Conservation (phyloP, 2,113 vertebrate species). For the Catagonus wagneri region DNA sequence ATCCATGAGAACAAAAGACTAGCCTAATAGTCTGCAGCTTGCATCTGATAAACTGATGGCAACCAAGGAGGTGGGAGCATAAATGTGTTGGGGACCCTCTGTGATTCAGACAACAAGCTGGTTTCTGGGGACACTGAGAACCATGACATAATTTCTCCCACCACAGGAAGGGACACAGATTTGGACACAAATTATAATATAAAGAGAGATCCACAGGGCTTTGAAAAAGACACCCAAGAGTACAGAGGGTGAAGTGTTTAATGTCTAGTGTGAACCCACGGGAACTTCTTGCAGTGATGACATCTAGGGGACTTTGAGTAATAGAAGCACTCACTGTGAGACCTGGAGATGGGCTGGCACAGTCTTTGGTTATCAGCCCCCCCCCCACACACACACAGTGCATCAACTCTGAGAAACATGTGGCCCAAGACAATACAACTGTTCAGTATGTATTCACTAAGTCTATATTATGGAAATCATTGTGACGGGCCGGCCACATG, state of each 20-base stretch:
- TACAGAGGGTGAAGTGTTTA: not conserved
- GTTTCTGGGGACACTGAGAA: not conserved
- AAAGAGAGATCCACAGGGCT: not conserved
- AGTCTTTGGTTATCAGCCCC: not conserved
- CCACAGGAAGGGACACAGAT: not conserved
- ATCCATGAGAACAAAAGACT: not conserved
- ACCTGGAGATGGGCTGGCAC: not conserved
- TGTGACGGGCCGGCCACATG: not conserved
- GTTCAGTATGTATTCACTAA: not conserved
- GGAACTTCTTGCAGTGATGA: not conserved
- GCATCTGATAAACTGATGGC: not conserved
- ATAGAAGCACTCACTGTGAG: not conserved
- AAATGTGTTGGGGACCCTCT: not conserved
- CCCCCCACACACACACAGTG: not conserved
- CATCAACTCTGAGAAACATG: not conserved
- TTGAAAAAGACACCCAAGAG: not conserved
- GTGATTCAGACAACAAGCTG: not conserved
- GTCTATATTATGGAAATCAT: not conserved
- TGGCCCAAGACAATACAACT: not conserved
- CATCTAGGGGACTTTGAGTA: not conserved
- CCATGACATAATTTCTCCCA: not conserved
- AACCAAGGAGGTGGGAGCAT: not conserved
- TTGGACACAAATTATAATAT: not conserved
- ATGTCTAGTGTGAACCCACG: not conserved
- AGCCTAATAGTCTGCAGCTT: not conserved